Base-by-base conservation (phyloP, 2,888 invertebrate genomes). In the Mimumesa dahlbomi region DNA sequence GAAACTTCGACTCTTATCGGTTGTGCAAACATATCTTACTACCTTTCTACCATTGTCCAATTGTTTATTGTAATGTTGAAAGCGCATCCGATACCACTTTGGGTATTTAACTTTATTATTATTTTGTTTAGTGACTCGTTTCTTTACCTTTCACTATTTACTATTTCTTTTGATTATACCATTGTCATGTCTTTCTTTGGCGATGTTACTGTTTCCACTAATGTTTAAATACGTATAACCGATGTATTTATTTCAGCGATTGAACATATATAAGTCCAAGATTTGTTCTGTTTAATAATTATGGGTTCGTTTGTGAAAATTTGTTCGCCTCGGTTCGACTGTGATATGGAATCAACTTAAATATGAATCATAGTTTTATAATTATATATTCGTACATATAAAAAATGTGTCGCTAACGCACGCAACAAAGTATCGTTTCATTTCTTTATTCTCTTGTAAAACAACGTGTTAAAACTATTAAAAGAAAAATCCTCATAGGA, bases 241-340 rank as follows among this genome's bases (percentile, higher is more conserved):
- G 88, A 79, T 90, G 89, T 90, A 89, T 90, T 90, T 90, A 90
- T 89, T 79, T 79, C 79, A 79, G 79, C 65, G 50, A 67, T 59
- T 53, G 19, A 69, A 57, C 46, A 61, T n/a, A n/a, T n/a, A n/a
- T 50, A 48, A 43, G 22, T 43, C 43, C 45, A 53, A 58, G 38
- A 62, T 77, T 54, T 62, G 18, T 77, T 69, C 45, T 40, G 50
- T 65, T n/a, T 54, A 38, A 58, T 36, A 40, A 49, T 46, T 49
- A 34, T 58, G 22, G 43, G 36, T 45, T 34, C 18, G 42, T 62
- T 48, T 22, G 19, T 22, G 42, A 18, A 50, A 31, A n/a, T n/a
- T n/a, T 9, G 18, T 48, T 74, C 38, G 49, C 56, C 34, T 58
- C 42, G 58, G 52, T 49, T 70, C 52, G 38, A 43, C n/a, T n/a